Percentiles rank a stretch among this genome's conserved stretches.
phyloP scores from a whole-genome alignment of 2,113 vertebrate species.

The Fukomys damarensis region DNA sequence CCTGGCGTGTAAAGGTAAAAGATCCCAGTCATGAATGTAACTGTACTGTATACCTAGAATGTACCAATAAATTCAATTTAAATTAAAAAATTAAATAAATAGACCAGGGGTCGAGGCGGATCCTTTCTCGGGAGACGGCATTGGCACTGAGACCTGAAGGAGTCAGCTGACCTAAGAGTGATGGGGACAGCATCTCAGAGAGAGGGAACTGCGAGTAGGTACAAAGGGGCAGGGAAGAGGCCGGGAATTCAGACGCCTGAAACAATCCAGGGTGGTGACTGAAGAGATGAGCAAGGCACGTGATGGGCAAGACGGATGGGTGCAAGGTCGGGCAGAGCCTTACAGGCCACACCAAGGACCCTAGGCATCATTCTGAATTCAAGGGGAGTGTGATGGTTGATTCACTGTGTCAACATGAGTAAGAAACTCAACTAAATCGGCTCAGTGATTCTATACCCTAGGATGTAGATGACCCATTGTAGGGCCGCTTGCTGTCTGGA shows the following conservation, averaged over 20 bases:
- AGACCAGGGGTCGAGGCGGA: not conserved
- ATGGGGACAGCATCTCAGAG: not conserved
- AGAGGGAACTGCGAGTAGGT: not conserved
- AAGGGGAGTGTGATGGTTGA: not conserved
- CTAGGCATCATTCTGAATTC: not conserved
- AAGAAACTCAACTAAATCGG: not conserved
- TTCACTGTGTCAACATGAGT: not conserved
- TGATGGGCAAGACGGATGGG: not conserved
- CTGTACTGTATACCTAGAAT: too few species aligned
- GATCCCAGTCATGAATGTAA: too few species aligned
- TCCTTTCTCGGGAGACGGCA: not conserved
- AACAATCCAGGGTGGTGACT: not conserved
- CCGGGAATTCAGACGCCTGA: not conserved
- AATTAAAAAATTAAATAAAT: too few species aligned
- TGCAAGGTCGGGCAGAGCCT: not conserved
- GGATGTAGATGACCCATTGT: not conserved
- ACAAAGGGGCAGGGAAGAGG: constrained; percentile 4
- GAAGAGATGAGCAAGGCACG: not conserved
- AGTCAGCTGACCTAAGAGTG: not conserved
- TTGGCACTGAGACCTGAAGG: not conserved
- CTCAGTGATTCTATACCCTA: not conserved
- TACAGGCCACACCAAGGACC: not conserved
- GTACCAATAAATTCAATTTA: too few species aligned
- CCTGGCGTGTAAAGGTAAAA: too few species aligned
- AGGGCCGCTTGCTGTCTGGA: not conserved